Evolutionary conservation across 2,113 vertebrate species (phyloP).

Genomic region (Gadus macrocephalus): DNA sequence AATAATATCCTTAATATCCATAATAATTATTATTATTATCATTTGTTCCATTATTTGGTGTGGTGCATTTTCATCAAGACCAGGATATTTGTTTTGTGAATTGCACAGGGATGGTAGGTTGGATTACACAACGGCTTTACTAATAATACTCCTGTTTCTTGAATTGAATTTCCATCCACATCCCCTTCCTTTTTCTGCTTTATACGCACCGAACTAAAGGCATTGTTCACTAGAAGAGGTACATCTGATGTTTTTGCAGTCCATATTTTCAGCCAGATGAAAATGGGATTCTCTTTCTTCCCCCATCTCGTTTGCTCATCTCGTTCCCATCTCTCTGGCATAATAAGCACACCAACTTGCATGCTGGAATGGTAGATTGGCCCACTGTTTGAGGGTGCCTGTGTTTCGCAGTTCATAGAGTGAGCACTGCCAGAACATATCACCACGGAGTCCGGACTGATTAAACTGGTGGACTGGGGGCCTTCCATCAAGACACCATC

Average conservation of each 20-base stretch:
- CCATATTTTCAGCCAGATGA: no score
- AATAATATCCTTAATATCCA: constrained; percentile 14
- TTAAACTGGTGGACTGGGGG: constrained; percentile 22
- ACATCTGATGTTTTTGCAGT: no score
- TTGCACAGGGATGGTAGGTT: constrained; percentile 38
- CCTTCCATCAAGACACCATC: constrained; percentile 38
- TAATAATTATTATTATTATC: constrained; percentile 16
- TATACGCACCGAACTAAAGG: no score
- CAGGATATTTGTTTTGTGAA: constrained; percentile 48
- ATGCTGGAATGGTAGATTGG: constrained; percentile 19
- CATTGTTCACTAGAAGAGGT: no score
- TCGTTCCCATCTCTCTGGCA: neutral
- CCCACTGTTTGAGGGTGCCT: constrained; percentile 31
- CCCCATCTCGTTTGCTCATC: neutral
- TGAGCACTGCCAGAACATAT: constrained; percentile 34
- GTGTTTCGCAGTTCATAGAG: constrained; percentile 13
- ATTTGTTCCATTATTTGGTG: constrained; percentile 35
- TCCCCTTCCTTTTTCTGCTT: no score
- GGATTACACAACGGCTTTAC: constrained; percentile 34
- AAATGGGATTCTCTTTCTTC: neutral
- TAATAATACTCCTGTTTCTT: constrained; percentile 16
- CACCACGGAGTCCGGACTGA: constrained; percentile 1
- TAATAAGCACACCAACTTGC: constrained; percentile 16
- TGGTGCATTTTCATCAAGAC: constrained; percentile 28
- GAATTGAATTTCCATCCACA: neutral